Conservation (phyloP, 1,140 invertebrate species). For the Drosophila biarmipes region DNA sequence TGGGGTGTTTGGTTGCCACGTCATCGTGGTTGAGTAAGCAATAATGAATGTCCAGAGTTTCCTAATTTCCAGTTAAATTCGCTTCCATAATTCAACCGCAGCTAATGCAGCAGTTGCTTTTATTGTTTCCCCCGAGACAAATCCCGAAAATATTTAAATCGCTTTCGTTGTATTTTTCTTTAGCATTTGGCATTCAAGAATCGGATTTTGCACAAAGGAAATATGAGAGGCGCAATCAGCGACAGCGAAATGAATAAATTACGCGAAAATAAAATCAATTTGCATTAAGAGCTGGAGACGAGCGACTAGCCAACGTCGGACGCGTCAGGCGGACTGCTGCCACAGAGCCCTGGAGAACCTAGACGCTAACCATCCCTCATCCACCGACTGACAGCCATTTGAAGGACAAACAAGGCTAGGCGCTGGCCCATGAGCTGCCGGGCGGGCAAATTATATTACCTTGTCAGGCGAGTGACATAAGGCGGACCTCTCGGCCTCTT, state of each 20-base stretch:
- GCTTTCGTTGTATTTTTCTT: constrained; percentile 14
- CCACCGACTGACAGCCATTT: constrained; percentile 39
- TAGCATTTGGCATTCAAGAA: constrained; percentile 18
- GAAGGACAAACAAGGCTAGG: constrained; percentile 52
- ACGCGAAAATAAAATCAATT: constrained; percentile 61
- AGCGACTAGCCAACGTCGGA: constrained; percentile 7
- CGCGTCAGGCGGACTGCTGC: neutral
- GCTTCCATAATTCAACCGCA: neutral
- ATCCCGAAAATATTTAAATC: constrained; percentile 13
- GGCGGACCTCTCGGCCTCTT: constrained; percentile 30
- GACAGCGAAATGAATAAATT: constrained; percentile 56
- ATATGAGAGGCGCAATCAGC: constrained; percentile 52
- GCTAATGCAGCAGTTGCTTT: neutral
- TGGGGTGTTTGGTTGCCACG: neutral
- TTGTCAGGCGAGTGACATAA: constrained; percentile 66
- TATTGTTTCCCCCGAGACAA: neutral
- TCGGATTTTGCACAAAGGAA: constrained; percentile 38
- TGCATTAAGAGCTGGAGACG: constrained; percentile 50
- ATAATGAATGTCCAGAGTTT: constrained; percentile 11
- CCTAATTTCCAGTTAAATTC: constrained; percentile 10
- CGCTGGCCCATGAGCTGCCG: constrained; percentile 41
- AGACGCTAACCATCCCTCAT: constrained; percentile 3
- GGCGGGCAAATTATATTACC: constrained; percentile 64
- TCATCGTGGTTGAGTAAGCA: constrained; percentile 21
- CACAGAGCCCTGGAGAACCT: neutral